Conservation (phyloP, 2,797 vertebrate genomes). For the Xiphorhynchus erythropygius region DNA sequence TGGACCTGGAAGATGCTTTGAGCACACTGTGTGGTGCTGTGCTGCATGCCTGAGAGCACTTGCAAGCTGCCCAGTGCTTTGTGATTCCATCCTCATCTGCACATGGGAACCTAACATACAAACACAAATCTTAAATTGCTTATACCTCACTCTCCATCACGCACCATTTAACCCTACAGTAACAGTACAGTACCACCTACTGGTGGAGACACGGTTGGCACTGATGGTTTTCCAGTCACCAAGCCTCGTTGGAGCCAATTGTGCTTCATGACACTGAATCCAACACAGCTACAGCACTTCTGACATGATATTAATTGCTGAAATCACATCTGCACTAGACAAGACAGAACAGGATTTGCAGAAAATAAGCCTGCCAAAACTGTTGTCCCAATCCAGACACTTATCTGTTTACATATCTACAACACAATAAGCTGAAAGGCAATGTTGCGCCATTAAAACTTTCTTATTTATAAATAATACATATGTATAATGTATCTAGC, state of each 20-base stretch:
- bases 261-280: neutral
- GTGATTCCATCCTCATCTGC: neutral
- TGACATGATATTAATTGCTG: neutral
- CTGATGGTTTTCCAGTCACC: neutral
- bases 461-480: neutral
- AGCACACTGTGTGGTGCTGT: neutral
- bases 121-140: neutral
- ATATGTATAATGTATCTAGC: neutral
- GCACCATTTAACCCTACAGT: neutral
- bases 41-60: neutral
- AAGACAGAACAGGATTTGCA: neutral
- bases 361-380: neutral
- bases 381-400: neutral
- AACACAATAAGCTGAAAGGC: neutral
- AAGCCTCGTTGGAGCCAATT: rapidly evolving
- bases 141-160: neutral
- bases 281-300: neutral
- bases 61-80: neutral
- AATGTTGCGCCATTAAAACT: neutral
- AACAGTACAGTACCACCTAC: conserved; percentile 44
- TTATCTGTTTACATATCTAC: neutral
- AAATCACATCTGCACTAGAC: neutral
- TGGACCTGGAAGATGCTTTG: neutral
- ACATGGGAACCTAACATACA: neutral
- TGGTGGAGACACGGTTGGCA: neutral